Evolutionary conservation across 2,888 invertebrate species (phyloP), one percentile per base, ranked within the genome.

Genomic region (Sarcophaga carnaria): DNA sequence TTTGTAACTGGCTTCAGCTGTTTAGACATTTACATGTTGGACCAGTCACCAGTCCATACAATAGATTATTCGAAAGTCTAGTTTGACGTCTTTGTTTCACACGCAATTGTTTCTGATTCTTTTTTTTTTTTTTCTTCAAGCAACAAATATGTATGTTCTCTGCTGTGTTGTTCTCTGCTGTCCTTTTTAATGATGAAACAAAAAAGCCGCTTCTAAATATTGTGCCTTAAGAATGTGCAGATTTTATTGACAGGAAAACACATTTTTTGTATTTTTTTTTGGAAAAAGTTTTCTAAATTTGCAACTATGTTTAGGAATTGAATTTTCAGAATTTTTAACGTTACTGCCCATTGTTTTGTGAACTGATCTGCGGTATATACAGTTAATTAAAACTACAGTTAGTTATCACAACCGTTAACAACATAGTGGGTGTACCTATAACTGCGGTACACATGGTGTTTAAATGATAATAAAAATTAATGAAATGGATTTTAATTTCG

Each of bases 51-150:
- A 60, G 27, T 78, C 76, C 37, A 81, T 84, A 84, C 87, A 84
- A 84, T 87, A 87, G 87, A 82, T 82, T 87, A 84, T 84, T 84
- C 71, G 59, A 63, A 67, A 79, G 79, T 79, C 84, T 87, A 87
- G 62, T 84, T 87, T 87, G 87, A 87, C 87, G 84, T 87, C 81
- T 87, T 76, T 81, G 81, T 87, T 84, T 87, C 87, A 87, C 87
- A 87, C 87, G 87, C 87, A 87, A 87, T 81, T 84, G 75, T 84
- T 74, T 74, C 27, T 20, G 12, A 22, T 22, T 22, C 49, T 78
- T 14, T 67, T 80, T 1, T 47, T 45, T 47, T 17, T 47, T 17
- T 60, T 69, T 64, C 62, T 80, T 49, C 25, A n/a, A 25, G 4
- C 49, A 72, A 74, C 25, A 80, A 83, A 80, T 70, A 77, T 74